Evolutionary conservation across 2,888 invertebrate species (phyloP), one percentile per base, ranked within the genome.

Genomic region (Venustoraphidia nigricollis): DNA sequence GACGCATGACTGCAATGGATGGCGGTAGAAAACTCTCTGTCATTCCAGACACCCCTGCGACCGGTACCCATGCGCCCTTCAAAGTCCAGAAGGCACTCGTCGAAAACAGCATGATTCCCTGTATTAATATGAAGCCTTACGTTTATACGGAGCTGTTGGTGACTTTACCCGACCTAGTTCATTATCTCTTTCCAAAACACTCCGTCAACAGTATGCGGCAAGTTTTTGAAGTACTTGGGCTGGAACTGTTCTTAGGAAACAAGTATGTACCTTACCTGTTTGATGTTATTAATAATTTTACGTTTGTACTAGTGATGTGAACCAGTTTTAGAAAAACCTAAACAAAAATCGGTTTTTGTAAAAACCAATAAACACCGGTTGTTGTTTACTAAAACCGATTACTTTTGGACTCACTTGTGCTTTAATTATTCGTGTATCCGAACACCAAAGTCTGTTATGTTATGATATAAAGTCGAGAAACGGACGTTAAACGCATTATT

Each of bases 121-220:
- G 87, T 67, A 87, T 91, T 62, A 90, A 90, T 67, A 81, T 84
- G 68, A 87, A 88, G 70, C 85, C 88, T 11, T 87, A 82, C 70
- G 78, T 81, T 55, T 85, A 84, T 65, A 77, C 81, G 17, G 89
- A 89, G 64, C 74, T 86, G 59, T 70, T 89, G 61, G 86, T 89
- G 76, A 85, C 89, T 10, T 70, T 90, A 54, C 81, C 83, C 8
- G 89, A 90, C 66, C 77, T 90, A 54, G 81, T 85, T 49, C 76
- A 79, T 61, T 77, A 81, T 65, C 86, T 86, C 72, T 90, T 89
- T 67, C 87, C 87, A 55, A 74, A 77, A 52, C 80, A 83, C 48
- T 76, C 81, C 53, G 73, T 85, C 52, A 75, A 79, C 57, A 81
- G 78, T 50, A 87, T 87, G 68, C 79, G 85, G 59, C 79, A 86